These are phyloP conservation scores for Oreohelix idahoensis DNA, from an alignment of 1,140 invertebrate species.

Conservation along the genomic window DNA sequence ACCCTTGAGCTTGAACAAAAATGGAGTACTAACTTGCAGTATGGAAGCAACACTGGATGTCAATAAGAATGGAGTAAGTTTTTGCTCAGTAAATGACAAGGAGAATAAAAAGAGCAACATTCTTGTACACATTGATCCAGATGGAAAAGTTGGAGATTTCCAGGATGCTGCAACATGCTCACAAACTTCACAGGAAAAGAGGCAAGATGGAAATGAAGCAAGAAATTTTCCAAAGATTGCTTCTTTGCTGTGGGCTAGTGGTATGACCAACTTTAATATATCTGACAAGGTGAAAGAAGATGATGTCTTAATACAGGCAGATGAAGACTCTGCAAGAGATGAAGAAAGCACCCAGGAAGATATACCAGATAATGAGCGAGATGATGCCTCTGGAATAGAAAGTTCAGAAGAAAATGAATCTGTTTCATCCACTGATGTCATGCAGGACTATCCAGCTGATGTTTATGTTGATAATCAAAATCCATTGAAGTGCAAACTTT, in stretches of 20 bases:
- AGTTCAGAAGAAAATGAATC: constrained; percentile 30
- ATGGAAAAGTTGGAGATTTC: constrained; percentile 13
- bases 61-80: neutral
- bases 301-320: neutral
- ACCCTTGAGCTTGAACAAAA: constrained; percentile 8
- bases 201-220: constrained; percentile 42
- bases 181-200: neutral
- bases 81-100: neutral
- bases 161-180: constrained; percentile 23
- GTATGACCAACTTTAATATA: constrained; percentile 31
- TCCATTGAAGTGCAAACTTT: constrained; percentile 89
- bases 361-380: constrained; percentile 27
- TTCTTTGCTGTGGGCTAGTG: constrained; percentile 46
- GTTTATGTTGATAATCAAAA: constrained; percentile 89
- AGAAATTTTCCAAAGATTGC: constrained; percentile 62
- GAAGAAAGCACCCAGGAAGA: constrained; percentile 4
- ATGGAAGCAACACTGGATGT: neutral
- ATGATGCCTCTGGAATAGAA: constrained; percentile 37
- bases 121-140: constrained; percentile 14
- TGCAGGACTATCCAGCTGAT: constrained; percentile 44
- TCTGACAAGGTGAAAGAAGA: constrained; percentile 24
- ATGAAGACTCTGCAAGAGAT: neutral
- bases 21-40: neutral
- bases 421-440: neutral
- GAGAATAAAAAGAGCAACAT: constrained; percentile 15